Conservation (phyloP, 1,140 invertebrate species). For the Trachymyrmex cornetzi region DNA sequence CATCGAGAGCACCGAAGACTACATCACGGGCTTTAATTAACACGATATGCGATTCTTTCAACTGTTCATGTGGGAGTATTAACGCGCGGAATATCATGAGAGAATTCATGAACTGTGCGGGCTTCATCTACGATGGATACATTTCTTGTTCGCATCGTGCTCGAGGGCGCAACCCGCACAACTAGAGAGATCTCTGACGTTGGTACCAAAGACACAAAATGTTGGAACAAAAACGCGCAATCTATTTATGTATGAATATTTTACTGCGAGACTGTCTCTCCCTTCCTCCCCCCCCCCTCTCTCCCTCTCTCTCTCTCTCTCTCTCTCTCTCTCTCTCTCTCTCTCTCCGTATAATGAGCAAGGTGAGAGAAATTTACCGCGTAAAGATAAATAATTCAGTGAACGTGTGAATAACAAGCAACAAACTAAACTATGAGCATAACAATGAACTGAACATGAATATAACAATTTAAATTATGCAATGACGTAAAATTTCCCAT, state of each 20-base stretch:
- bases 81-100: not conserved
- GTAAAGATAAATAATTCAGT: not conserved
- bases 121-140: not conserved
- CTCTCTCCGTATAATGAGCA: not conserved
- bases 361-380: not conserved
- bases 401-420: slow-evolving; percentile 1
- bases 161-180: not conserved
- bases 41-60: slow-evolving; percentile 17
- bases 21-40: slow-evolving; percentile 48
- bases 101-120: not conserved
- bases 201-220: not conserved
- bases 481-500: not conserved
- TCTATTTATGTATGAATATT: slow-evolving; percentile 12
- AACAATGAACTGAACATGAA: not conserved
- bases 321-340: not conserved
- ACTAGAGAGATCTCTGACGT: not conserved
- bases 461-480: not conserved
- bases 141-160: not conserved
- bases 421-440: not conserved
- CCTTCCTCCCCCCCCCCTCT: too few species aligned
- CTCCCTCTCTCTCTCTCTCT: not conserved
- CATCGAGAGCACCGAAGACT: not conserved
- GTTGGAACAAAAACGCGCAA: not conserved
- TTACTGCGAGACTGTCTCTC: not conserved
- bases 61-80: not conserved